These are phyloP conservation scores for Todus mexicanus DNA, from an alignment of 2,797 vertebrate species.

Conservation along the genomic window DNA sequence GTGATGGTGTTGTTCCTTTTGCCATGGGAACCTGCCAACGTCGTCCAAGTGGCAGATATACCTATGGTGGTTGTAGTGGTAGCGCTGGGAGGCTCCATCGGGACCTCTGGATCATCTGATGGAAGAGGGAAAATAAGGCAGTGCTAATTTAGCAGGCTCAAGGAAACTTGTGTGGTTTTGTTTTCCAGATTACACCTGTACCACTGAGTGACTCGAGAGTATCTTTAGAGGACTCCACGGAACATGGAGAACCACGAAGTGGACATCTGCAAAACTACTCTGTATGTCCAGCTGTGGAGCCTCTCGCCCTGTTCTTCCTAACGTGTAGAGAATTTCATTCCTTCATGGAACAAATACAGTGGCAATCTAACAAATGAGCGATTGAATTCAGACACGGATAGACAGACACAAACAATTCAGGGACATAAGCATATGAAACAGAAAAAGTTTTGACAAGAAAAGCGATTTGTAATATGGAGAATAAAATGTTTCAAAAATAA, in stretches of 20 bases:
- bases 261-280: not conserved
- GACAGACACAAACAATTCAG: too few relatives aligned
- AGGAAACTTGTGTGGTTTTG: not conserved
- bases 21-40: slow-evolving; percentile 78
- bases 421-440: too few relatives aligned
- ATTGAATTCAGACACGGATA: too few relatives aligned
- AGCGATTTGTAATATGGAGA: not conserved
- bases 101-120: slow-evolving; percentile 78
- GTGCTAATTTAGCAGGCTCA: not conserved
- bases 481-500: not conserved
- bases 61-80: slow-evolving; percentile 83
- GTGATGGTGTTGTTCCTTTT: slow-evolving; percentile 83
- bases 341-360: not conserved
- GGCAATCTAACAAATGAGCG: not conserved
- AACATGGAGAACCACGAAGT: not conserved
- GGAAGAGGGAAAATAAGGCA: not conserved
- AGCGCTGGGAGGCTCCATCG: slow-evolving; percentile 81
- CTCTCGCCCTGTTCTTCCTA: not conserved
- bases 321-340: not conserved
- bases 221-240: not conserved
- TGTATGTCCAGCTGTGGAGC: fast-evolving
- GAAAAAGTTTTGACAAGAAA: not conserved
- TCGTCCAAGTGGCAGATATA: slow-evolving; percentile 83
- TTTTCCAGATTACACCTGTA: not conserved
- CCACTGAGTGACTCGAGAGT: not conserved